Base-by-base conservation (phyloP, 2,888 invertebrate species). In the Xanthostigma xanthostigma region DNA sequence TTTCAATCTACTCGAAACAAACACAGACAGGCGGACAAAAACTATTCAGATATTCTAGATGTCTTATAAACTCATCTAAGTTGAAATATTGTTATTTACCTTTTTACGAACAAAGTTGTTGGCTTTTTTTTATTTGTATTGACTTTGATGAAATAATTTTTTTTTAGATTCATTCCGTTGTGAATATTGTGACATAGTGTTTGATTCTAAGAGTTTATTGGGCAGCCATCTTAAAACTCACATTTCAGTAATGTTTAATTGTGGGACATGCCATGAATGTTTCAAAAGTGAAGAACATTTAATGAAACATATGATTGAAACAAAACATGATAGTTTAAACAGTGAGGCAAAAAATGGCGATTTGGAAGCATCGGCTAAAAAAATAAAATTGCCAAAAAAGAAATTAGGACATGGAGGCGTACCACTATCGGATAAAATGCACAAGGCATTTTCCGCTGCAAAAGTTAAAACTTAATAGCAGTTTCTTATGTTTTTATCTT, bases 291-390 rank as follows among this genome's bases (percentile, higher is more conserved):
- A 36, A 9, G 44, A 44, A 12, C 14, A 35, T 14, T 17, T 44
- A 8, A 36, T 9, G 11, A 44, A 36, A 12, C 44, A 44, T 44
- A 35, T 33, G 27, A 6, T 27, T 27, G 27, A 36, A 44, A 13
- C 13, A 35, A 44, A 11, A 9, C 9, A 14, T 9, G 17, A 39
- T 39, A 3, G 17, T 9, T 39, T 39, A 17, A 38, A 27, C 27
- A 27, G 6, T 27, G 27, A 49, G 50, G 58, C 60, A 38, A 34
- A 51, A 42, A 55, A 57, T 37, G 64, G 64, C 49, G 60, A 60
- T 8, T 49, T 63, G 13, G 52, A 54, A 37, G 63, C 62, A 8
- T 63, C 64, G 1, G 61, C 62, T 49, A 62, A 61, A 50, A 57
- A 46, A 42, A 45, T 59, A 12, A 41, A 41, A 41, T 27, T 8